These are phyloP conservation scores for Leptinotarsa tumamoca DNA, from an alignment of 2,888 invertebrate genomes.

Conservation along the genomic window DNA sequence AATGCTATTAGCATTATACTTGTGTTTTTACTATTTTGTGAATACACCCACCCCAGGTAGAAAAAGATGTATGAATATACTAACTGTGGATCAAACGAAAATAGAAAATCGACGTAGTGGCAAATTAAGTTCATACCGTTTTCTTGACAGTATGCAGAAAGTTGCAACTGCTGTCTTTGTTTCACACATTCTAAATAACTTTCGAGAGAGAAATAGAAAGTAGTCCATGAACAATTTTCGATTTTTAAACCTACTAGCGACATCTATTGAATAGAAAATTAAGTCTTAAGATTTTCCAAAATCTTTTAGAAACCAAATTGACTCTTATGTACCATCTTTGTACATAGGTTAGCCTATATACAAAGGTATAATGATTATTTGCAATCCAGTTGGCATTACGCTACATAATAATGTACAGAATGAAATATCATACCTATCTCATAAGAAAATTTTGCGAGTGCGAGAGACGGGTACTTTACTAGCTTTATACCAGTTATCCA, in stretches of 20 bases:
- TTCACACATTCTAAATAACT: slow-evolving; percentile 38
- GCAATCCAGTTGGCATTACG: neutral
- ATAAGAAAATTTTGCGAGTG: no score
- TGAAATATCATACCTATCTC: no score
- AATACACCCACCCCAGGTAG: slow-evolving; percentile 41
- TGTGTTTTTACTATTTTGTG: slow-evolving; percentile 35
- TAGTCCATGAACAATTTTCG: neutral
- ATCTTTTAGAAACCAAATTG: neutral
- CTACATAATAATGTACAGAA: neutral
- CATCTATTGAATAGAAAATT: neutral
- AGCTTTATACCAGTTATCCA: no score
- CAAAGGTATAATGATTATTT: no score
- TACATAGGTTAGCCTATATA: no score
- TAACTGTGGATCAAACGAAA: slow-evolving; percentile 36
- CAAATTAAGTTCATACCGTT: slow-evolving; percentile 36
- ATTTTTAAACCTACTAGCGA: slow-evolving; percentile 10
- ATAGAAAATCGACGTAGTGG: slow-evolving; percentile 41
- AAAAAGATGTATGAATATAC: slow-evolving; percentile 37
- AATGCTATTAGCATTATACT: no score
- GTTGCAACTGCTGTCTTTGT: slow-evolving; percentile 52
- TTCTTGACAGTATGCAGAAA: slow-evolving; percentile 48
- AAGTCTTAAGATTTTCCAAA: neutral
- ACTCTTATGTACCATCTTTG: no score
- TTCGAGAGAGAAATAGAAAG: slow-evolving; percentile 35
- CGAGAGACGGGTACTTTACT: no score